Percentiles rank a stretch among this genome's conserved stretches.
Conservation (phyloP, 1,140 invertebrate species). For the Vollenhovia emeryi region DNA sequence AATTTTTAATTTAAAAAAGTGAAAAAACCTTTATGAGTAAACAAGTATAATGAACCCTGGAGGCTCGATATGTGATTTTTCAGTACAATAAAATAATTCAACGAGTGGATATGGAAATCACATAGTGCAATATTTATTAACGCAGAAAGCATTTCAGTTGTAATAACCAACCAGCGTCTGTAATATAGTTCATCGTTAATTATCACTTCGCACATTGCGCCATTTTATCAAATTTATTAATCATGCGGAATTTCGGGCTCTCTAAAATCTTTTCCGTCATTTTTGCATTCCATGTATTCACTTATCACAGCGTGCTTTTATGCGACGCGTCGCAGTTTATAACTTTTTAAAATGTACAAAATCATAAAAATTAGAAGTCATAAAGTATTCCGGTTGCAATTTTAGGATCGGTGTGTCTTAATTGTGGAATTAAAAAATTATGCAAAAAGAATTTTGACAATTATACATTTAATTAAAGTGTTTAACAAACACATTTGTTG, state of each 20-base stretch:
- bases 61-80: not conserved
- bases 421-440: not conserved
- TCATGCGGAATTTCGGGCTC: constrained; percentile 10
- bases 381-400: too few species aligned
- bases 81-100: not conserved
- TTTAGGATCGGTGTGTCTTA: not conserved
- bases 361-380: not conserved
- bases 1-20: not conserved
- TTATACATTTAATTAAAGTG: constrained; percentile 2
- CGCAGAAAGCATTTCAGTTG: constrained; percentile 6
- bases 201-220: not conserved
- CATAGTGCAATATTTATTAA: not conserved
- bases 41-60: not conserved
- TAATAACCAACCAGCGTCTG: not conserved
- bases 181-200: constrained; percentile 28
- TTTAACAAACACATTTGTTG: not conserved
- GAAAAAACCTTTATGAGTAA: not conserved
- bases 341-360: not conserved
- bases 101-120: not conserved
- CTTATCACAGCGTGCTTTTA: not conserved
- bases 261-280: not conserved
- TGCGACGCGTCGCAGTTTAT: not conserved
- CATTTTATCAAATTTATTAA: constrained; percentile 18
- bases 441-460: not conserved
- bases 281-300: not conserved